Conservation (phyloP, 2,113 vertebrate genomes). For the Passer montanus region DNA sequence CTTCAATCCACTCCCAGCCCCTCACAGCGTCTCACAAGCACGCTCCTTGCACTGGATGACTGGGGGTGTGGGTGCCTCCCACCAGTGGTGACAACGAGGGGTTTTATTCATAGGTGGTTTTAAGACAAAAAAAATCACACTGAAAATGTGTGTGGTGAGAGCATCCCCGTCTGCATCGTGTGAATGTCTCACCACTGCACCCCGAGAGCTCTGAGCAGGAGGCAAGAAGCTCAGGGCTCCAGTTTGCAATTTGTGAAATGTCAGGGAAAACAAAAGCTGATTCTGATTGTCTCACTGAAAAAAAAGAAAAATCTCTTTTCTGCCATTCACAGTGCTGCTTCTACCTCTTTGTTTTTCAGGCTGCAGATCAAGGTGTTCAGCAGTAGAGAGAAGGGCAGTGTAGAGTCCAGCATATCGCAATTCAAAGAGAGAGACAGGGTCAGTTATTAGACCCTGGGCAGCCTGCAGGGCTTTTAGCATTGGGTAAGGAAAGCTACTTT, state of each 20-base stretch:
- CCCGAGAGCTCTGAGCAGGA: neutral
- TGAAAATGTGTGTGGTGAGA: neutral
- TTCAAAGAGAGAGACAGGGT: neutral
- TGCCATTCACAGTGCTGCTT: neutral
- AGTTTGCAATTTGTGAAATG: neutral
- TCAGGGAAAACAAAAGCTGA: neutral
- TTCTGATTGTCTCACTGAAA: neutral
- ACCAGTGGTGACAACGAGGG: rapidly evolving
- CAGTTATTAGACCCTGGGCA: neutral
- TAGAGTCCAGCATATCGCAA: neutral
- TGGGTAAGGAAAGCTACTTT: neutral
- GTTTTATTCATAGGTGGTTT: neutral
- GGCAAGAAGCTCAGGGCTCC: neutral
- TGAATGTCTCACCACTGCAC: neutral
- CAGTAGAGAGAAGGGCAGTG: neutral
- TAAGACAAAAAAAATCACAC: neutral
- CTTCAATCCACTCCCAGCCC: neutral
- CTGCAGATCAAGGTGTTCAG: neutral
- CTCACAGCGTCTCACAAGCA: rapidly evolving
- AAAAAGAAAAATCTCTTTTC: neutral
- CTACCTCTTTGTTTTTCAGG: neutral
- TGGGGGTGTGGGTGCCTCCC: neutral
- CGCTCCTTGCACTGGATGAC: neutral
- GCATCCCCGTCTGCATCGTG: neutral
- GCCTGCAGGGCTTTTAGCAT: neutral